Evolutionary conservation across 1,140 invertebrate genomes (phyloP).

Genomic region (Brachionus manjavacas): DNA sequence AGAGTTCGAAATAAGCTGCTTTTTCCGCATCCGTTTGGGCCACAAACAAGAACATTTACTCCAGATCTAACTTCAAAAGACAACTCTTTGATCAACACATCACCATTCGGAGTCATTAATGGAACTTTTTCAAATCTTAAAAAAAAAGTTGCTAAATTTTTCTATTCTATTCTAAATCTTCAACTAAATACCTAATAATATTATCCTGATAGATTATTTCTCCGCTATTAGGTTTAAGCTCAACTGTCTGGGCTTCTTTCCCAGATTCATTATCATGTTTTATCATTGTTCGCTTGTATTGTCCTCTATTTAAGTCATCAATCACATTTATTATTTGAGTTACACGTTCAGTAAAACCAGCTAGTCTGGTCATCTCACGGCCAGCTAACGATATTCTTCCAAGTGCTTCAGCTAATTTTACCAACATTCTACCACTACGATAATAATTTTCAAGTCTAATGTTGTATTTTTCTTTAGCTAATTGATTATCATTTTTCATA

Average conservation of each 20-base stretch:
- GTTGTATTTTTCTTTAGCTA: slow-evolving; percentile 61
- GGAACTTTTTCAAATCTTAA: slow-evolving; percentile 81
- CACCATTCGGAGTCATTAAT: slow-evolving; percentile 91
- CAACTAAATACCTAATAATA: slow-evolving; percentile 64
- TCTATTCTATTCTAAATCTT: slow-evolving; percentile 15
- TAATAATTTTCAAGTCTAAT: slow-evolving; percentile 80
- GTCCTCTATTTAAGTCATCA: slow-evolving; percentile 76
- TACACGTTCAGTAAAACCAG: slow-evolving; percentile 86
- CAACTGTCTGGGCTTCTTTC: not conserved
- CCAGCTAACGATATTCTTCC: slow-evolving; percentile 86
- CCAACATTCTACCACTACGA: slow-evolving; percentile 88
- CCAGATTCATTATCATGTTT: slow-evolving; percentile 47
- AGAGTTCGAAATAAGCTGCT: slow-evolving; percentile 86
- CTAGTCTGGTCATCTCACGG: slow-evolving; percentile 82
- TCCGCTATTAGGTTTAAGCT: slow-evolving; percentile 13
- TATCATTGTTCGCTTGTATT: slow-evolving; percentile 82
- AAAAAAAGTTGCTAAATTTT: not conserved
- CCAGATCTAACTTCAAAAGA: slow-evolving; percentile 81
- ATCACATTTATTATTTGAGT: slow-evolving; percentile 81
- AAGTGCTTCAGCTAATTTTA: slow-evolving; percentile 89
- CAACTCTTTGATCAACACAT: slow-evolving; percentile 81
- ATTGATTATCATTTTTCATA: slow-evolving; percentile 63
- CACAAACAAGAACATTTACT: slow-evolving; percentile 90
- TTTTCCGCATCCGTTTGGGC: slow-evolving; percentile 95
- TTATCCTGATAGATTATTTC: slow-evolving; percentile 65